Base-by-base conservation (phyloP, 1,140 invertebrate genomes). In the Anoplolepis gracilipes region DNA sequence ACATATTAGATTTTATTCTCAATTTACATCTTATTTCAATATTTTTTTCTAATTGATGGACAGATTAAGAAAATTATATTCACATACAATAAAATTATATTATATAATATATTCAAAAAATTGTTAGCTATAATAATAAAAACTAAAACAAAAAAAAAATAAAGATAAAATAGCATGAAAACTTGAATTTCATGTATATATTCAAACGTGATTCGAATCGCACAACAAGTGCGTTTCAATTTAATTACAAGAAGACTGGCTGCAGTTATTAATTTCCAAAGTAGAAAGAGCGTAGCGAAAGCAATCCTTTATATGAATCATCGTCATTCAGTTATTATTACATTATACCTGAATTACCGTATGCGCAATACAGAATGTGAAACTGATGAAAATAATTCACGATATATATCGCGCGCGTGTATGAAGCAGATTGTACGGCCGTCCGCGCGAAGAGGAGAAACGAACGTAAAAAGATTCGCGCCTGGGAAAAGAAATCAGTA, bases 401-500 rank as follows among this genome's bases (percentile, higher is more conserved):
- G 62, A 79, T 79, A 55, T 55, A 65, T 67, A 70, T 72, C 78
- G 33, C 64, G 53, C 46, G 22, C 39, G 49, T 61, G 46, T 62
- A 67, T 36, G 33, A 49, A 19, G 3, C 11, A 16, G 19, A 65
- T 76, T 22, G 73, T n/a, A 30, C 25, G 36, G 4, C 33, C 30
- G 53, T 8, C 10, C n/a, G 22, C 39, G 30, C 77, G 39, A 28
- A 22, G 28, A 59, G 36, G 67, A 73, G 67, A 62, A 82, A 82
- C 7, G 78, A 59, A 36, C 19, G 36, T 85, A 86, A 81, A 70
- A 85, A 82, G 65, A 59, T 59, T 73, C 78, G 22, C 39, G 77
- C 65, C 57, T 72, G 78, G 78, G 53, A 87, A 73, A 81, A 64
- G 82, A 82, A 85, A 85, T 86, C 77, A 49, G 22, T 39, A 61